These are phyloP conservation scores for Nomada ruficornis DNA, from an alignment of 2,888 invertebrate genomes.

Conservation along the genomic window DNA sequence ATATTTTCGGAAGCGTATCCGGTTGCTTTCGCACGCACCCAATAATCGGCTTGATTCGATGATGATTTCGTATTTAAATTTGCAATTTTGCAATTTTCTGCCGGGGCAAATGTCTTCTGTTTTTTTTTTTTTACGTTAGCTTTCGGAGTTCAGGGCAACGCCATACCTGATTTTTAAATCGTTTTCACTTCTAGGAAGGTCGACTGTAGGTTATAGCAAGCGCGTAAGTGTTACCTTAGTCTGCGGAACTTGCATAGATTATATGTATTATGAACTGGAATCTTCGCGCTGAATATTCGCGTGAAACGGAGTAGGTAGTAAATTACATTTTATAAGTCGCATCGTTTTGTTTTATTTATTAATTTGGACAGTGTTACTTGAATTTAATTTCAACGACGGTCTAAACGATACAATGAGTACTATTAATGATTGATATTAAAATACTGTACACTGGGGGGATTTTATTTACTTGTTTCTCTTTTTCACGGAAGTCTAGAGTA, in stretches of 20 bases:
- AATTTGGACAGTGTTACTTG: not conserved
- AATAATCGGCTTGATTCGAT: slow-evolving; percentile 35
- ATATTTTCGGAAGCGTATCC: slow-evolving; percentile 71
- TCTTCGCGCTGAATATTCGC: no score
- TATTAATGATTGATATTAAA: no score
- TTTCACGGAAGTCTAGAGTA: no score
- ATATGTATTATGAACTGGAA: not conserved
- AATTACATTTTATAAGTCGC: not conserved
- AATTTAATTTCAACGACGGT: no score
- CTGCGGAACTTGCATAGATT: not conserved
- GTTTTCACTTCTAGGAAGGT: no score
- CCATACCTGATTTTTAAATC: no score
- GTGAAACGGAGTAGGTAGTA: not conserved
- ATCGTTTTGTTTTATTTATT: not conserved
- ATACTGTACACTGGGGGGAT: no score
- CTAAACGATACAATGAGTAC: no score
- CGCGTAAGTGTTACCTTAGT: not conserved
- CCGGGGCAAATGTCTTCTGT: not conserved
- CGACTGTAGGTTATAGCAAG: no score
- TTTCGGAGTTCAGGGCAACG: not conserved
- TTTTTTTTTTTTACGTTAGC: not conserved
- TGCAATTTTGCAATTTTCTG: no score
- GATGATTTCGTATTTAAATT: slow-evolving; percentile 23
- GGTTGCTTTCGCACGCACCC: slow-evolving; percentile 46
- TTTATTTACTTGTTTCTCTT: no score